Conservation (phyloP, 2,888 invertebrate species). For the Trachelus troglodyta region DNA sequence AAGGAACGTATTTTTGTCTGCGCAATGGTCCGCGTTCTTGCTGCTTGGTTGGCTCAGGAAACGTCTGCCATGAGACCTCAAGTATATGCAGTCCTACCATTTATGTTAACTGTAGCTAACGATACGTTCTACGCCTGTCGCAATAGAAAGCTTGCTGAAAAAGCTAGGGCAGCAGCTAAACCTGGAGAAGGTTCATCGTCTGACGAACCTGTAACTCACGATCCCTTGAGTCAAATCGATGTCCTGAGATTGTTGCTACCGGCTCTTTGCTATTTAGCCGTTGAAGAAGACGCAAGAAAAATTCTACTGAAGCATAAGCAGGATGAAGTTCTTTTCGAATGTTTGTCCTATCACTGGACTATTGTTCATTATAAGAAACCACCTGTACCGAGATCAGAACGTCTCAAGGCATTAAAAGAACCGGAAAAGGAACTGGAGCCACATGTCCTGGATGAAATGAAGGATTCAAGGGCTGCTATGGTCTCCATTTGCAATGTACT, state of each 20-base stretch:
- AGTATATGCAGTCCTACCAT: slow-evolving; percentile 84
- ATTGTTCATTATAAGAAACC: slow-evolving; percentile 88
- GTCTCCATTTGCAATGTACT: slow-evolving; percentile 91
- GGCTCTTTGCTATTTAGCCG: slow-evolving; percentile 89
- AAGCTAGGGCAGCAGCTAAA: slow-evolving; percentile 71
- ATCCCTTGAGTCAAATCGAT: slow-evolving; percentile 74
- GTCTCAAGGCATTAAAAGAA: slow-evolving; percentile 79
- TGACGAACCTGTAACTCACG: slow-evolving; percentile 57
- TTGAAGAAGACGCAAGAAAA: slow-evolving; percentile 88
- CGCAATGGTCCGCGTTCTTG: slow-evolving; percentile 84
- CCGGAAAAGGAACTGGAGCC: slow-evolving; percentile 82
- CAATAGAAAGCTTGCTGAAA: slow-evolving; percentile 76
- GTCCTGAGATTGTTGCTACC: slow-evolving; percentile 86
- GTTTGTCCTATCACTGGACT: slow-evolving; percentile 86
- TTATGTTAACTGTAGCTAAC: slow-evolving; percentile 82
- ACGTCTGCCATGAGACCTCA: slow-evolving; percentile 88
- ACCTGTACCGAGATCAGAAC: slow-evolving; percentile 82
- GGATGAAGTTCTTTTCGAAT: slow-evolving; percentile 84
- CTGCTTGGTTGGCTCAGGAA: slow-evolving; percentile 93
- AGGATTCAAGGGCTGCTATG: slow-evolving; percentile 86
- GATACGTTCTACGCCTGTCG: slow-evolving; percentile 83
- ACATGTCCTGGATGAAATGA: slow-evolving; percentile 82
- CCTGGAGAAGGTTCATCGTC: slow-evolving; percentile 52
- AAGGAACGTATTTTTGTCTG: slow-evolving; percentile 84
- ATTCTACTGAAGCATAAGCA: slow-evolving; percentile 82